phyloP scores from a whole-genome alignment of 2,113 vertebrate species.

The Oreotrochilus melanogaster region DNA sequence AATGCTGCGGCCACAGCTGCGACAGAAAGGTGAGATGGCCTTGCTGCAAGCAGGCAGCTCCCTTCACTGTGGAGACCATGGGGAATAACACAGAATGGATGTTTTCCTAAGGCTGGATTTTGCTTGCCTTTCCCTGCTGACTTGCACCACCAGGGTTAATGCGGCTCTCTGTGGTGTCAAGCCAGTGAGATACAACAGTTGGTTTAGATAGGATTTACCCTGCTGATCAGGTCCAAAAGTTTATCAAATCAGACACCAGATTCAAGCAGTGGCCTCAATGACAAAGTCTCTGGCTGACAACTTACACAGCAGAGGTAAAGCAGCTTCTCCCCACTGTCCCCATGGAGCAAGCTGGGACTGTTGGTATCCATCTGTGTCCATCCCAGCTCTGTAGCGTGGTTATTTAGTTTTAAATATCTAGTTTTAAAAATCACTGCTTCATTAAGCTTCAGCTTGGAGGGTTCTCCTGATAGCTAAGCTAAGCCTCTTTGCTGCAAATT shows the following conservation, averaged over 20 bases:
- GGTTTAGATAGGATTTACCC: background rate
- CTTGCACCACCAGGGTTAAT: accelerated
- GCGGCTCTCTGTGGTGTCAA: accelerated
- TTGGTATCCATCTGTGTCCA: background rate
- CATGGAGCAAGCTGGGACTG: accelerated
- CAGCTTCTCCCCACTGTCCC: accelerated
- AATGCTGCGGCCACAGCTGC: slow-evolving; percentile 79
- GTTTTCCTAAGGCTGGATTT: background rate
- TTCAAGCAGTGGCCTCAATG: background rate
- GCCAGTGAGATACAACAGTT: background rate
- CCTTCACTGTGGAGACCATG: background rate
- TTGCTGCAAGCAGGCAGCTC: background rate
- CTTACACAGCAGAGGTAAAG: background rate
- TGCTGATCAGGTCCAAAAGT: background rate
- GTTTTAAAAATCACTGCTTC: background rate
- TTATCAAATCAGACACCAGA: background rate
- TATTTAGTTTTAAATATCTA: background rate
- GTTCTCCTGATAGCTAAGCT: background rate
- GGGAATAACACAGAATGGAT: background rate
- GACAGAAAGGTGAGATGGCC: slow-evolving; percentile 77
- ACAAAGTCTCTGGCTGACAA: background rate
- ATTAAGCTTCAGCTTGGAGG: background rate
- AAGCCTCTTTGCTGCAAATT: background rate
- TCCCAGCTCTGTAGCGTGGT: background rate
- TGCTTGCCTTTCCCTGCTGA: background rate